Conservation (phyloP, 2,888 invertebrate genomes). For the Drosophila tripunctata region DNA sequence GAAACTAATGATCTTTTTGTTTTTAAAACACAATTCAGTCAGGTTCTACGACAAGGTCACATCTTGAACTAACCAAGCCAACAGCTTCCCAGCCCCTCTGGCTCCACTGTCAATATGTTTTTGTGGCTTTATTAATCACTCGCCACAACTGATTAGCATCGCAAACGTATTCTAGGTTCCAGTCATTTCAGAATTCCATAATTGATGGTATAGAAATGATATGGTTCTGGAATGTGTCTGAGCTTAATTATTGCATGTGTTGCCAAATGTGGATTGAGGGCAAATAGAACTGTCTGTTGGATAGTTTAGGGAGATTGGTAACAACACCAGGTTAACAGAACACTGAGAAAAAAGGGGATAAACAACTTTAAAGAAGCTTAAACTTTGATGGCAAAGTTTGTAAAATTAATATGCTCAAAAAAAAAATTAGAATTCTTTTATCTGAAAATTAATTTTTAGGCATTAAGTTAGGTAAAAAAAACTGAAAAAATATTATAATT, state of each 20-base stretch:
- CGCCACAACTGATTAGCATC: conserved; percentile 40
- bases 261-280: conserved; percentile 33
- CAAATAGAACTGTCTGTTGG: conserved; percentile 22
- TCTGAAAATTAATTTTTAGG: no score
- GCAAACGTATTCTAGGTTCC: background rate
- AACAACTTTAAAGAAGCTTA: background rate
- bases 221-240: conserved; percentile 44
- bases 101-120: conserved; percentile 15
- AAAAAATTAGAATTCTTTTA: no score
- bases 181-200: conserved; percentile 46
- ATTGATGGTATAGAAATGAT: conserved; percentile 65
- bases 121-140: conserved; percentile 38
- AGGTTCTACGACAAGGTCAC: conserved; percentile 38
- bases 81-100: conserved; percentile 4
- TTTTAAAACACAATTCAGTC: conserved; percentile 1
- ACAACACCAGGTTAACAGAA: background rate
- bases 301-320: no score
- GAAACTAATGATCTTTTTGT: conserved; percentile 65
- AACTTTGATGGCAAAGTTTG: no score
- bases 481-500: no score
- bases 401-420: no score
- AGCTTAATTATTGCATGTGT: conserved; percentile 26
- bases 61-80: conserved; percentile 10
- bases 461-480: no score
- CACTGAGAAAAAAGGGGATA: background rate